Evolutionary conservation across 1,140 invertebrate species (phyloP), one percentile per base, ranked within the genome.

Genomic region (Ganaspis sp.): DNA sequence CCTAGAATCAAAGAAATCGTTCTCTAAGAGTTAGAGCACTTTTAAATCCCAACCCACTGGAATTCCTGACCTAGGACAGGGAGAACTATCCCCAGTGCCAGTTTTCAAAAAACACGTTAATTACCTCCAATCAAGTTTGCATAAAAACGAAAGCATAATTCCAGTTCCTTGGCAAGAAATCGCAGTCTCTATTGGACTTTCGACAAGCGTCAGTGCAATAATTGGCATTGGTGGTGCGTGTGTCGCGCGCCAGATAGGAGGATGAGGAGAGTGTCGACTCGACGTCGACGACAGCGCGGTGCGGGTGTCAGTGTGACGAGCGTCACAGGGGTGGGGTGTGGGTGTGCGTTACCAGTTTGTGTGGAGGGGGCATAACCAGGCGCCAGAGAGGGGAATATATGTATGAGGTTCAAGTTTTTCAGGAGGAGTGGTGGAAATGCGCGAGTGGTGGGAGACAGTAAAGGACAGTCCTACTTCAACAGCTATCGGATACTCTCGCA

Each of bases 401-500:
- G 23, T 64, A 29, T 64, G 58, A 49, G 45, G 15, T 49, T 17
- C 17, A 49, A 49, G 3, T 49, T 49, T 40, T 29, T 53, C 11
- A n/a, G 1, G 42, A 11, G 40, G 29, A 45, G 64, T 26, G n/a
- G 73, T 19, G 42, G 23, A 1, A 12, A 29, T 26, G 29, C 12
- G 17, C 69, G 42, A 69, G 12, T 71, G 42, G 76, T 37, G 72
- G 26, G 74, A 71, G 73, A 26, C 45, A 53, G 73, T 42, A 49
- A 77, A 70, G 76, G 69, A 80, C 72, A 69, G 70, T 29, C 2
- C 9, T 49, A 26, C 26, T 34, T 26, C 11, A 75, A 74, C 73
- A 80, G 75, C 76, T 80, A 69, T 74, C 34, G 53, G 76, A 70
- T 71, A 81, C 76, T 77, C 76, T 81, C 49, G 70, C 70, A 73